phyloP scores from a whole-genome alignment of 1,140 invertebrate species.

The Halesus radiatus region DNA sequence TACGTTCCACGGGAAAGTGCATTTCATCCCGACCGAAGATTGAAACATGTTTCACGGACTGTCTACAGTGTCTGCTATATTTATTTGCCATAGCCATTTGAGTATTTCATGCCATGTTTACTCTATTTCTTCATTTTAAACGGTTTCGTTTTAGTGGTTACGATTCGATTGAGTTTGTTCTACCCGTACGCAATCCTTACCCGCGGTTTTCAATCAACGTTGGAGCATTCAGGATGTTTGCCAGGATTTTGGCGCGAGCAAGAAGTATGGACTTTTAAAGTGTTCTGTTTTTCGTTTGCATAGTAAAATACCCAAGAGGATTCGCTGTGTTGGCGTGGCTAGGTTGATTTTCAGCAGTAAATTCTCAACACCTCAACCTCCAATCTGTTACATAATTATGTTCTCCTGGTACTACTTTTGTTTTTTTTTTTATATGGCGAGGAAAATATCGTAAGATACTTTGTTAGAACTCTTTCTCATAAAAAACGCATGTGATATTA shows the following conservation, averaged over 20 bases:
- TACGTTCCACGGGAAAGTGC: no score
- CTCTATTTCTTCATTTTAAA: no score
- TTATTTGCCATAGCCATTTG: no score
- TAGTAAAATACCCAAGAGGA: conserved; percentile 44
- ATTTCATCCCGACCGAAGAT: no score
- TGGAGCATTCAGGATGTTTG: not conserved
- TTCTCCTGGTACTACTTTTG: not conserved
- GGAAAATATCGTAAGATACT: no score
- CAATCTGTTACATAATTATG: not conserved
- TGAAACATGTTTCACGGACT: no score
- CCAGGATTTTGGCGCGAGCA: conserved; percentile 28
- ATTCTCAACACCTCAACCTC: not conserved
- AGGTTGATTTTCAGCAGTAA: not conserved
- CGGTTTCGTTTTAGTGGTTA: no score
- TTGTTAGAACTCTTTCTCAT: no score
- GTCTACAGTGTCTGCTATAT: no score
- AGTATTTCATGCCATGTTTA: no score
- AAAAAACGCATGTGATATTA: no score
- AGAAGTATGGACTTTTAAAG: conserved; percentile 28
- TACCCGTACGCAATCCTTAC: conserved; percentile 5
- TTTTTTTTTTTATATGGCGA: no score
- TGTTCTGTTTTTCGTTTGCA: conserved; percentile 49
- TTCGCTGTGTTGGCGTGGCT: not conserved
- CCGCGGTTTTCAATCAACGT: conserved; percentile 29
- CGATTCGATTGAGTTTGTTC: not conserved